Conservation (phyloP, 2,797 vertebrate species). For the Leptatherina wallacei region DNA sequence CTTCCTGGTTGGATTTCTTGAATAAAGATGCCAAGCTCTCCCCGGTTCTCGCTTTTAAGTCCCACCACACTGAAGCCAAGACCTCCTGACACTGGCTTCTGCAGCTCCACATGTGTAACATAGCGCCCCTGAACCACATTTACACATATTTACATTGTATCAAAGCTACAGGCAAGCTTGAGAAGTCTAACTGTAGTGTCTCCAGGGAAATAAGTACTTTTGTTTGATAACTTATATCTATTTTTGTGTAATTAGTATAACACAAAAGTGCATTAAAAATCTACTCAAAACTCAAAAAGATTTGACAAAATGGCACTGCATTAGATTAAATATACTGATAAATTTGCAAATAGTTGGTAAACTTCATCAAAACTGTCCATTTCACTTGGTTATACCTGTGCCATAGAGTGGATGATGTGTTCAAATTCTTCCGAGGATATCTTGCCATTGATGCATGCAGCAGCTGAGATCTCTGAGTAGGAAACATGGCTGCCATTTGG, state of each 20-base stretch:
- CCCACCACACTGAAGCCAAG: slow-evolving; percentile 98
- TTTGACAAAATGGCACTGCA: not conserved
- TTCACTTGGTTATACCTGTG: slow-evolving; percentile 84
- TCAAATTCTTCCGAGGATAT: slow-evolving; percentile 87
- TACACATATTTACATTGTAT: slow-evolving; percentile 45
- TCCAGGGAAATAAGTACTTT: slow-evolving; percentile 21
- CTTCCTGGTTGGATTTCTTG: slow-evolving; percentile 96
- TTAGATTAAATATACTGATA: slow-evolving; percentile 1
- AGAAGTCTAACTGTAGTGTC: slow-evolving; percentile 65
- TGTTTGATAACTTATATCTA: not conserved
- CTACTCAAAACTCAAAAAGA: not conserved
- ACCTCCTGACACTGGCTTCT: slow-evolving; percentile 90
- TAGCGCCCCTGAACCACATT: slow-evolving; percentile 87
- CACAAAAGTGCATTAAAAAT: slow-evolving; percentile 1
- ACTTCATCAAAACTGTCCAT: not conserved
- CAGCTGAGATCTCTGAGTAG: slow-evolving; percentile 71
- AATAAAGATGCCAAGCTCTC: slow-evolving; percentile 97
- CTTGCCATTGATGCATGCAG: slow-evolving; percentile 82
- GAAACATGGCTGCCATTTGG: slow-evolving; percentile 84
- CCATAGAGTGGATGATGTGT: slow-evolving; percentile 89
- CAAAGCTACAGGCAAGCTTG: slow-evolving; percentile 60
- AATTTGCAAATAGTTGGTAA: not conserved
- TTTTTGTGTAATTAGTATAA: not conserved
- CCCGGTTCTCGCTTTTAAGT: slow-evolving; percentile 93
- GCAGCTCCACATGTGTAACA: slow-evolving; percentile 89